Base-by-base conservation (phyloP, 2,113 vertebrate species). In the Rhea pennata region DNA sequence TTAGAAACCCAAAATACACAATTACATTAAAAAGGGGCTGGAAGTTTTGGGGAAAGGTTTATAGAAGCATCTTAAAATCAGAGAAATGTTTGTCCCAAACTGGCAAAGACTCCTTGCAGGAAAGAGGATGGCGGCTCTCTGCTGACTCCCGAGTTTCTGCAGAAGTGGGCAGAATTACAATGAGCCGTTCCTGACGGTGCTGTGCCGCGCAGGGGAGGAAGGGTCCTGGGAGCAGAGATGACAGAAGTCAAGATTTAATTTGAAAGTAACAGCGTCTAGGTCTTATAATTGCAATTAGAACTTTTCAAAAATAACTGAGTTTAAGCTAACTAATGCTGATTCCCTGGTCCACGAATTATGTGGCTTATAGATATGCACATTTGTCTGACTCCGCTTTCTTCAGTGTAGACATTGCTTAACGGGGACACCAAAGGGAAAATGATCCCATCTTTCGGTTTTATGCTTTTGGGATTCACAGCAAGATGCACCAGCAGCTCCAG, bases 291-390 rank as follows among this genome's bases (percentile, higher is more conserved):
- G 84, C 62, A 39, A 61, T 31, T 9, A 26, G 72, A 36, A 69
- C 44, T 24, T 61, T 67, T 54, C 54, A 5, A 17, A 73, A 24
- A 44, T 56, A 36, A 46, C 82, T 77, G 7, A 31, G 69, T 29
- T 21, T 14, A 10, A 36, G n/a, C 77, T 31, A 70, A 58, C 23
- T 22, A 26, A 3, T 9, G 51, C 36, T 2, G 5, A 7, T 48
- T 70, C 23, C 71, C 26, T 1, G 1, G 20, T 14, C 86, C 2
- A 5, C 29, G 51, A 40, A 1, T 5, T 4, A 9, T 0, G 12
- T 29, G 58, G 31, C 27, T 77, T 21, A 0, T 15, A 23, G 36
- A 2, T 10, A 3, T 6, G 19, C 56, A 14, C 1, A 24, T 17
- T 62, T 39, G 3, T 0, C 24, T 5, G 1, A 16, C 21, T 26